Conservation (phyloP, 2,888 invertebrate species). For the Hypena proboscidalis region DNA sequence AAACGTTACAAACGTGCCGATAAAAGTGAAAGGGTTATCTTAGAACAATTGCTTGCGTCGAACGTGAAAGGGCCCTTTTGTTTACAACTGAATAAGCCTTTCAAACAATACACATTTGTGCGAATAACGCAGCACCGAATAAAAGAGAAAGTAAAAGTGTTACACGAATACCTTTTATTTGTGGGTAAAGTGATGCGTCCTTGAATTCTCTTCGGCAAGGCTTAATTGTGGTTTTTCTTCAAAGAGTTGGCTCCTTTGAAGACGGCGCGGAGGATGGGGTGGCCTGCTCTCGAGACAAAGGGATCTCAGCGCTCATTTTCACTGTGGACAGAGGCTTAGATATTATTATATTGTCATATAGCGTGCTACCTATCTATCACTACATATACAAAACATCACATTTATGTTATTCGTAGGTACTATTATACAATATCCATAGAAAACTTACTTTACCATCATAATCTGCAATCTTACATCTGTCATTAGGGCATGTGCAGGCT, state of each 20-base stretch:
- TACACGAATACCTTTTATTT: conserved; percentile 71
- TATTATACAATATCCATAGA: not conserved
- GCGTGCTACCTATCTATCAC: not conserved
- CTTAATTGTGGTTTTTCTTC: conserved; percentile 82
- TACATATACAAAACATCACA: not conserved
- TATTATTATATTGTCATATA: conserved; percentile 23
- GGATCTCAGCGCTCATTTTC: conserved; percentile 65
- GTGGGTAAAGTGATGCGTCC: conserved; percentile 71
- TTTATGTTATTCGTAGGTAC: not conserved
- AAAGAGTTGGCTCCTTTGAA: conserved; percentile 80
- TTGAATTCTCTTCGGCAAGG: conserved; percentile 78
- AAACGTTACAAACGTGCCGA: conserved; percentile 7
- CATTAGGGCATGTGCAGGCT: conserved; percentile 25
- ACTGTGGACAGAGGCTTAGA: conserved; percentile 50
- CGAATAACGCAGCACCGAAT: conserved; percentile 61
- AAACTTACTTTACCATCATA: conserved; percentile 3
- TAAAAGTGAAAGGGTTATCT: conserved; percentile 43
- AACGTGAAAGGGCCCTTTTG: conserved; percentile 57
- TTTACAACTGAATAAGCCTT: conserved; percentile 54
- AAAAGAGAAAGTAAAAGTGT: conserved; percentile 74
- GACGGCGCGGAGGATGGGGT: conserved; percentile 49
- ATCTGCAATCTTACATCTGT: conserved; percentile 33
- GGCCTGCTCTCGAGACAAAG: conserved; percentile 65
- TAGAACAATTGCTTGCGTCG: conserved; percentile 37
- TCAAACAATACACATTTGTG: conserved; percentile 61